Percentiles rank a stretch among this genome's conserved stretches.
Evolutionary conservation across 2,113 vertebrate genomes (phyloP).

Genomic region (Pedionomus torquatus): DNA sequence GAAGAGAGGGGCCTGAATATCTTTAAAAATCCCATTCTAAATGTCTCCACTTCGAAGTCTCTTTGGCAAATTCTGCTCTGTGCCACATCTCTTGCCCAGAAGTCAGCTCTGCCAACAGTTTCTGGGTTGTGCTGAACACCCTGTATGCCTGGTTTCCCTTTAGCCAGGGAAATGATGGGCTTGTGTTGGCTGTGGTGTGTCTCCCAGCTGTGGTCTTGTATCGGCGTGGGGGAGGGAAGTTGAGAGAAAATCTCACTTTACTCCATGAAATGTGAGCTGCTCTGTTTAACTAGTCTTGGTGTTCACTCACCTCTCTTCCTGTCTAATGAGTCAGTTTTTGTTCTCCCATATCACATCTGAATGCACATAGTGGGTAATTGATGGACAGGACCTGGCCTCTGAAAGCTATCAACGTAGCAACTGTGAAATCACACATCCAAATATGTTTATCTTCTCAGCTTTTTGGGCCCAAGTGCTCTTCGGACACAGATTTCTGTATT

Average conservation of each 20-base stretch:
- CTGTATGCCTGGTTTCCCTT: fast-evolving
- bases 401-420: conserved; percentile 39
- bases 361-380: conserved; percentile 57
- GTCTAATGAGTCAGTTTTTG: conserved; percentile 48
- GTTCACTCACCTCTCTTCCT: conserved; percentile 42
- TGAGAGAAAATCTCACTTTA: not conserved
- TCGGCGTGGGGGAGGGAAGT: fast-evolving
- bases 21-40: conserved; percentile 15
- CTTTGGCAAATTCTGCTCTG: not conserved
- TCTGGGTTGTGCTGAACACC: fast-evolving
- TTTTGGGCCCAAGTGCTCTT: not conserved
- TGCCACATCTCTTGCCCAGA: not conserved
- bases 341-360: conserved; percentile 49
- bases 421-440: conserved; percentile 70
- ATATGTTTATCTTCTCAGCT: conserved; percentile 57
- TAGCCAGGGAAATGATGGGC: not conserved
- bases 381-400: conserved; percentile 57
- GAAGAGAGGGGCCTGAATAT: conserved; percentile 13
- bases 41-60: not conserved
- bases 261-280: not conserved
- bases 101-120: fast-evolving
- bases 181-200: not conserved
- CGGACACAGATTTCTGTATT: not conserved
- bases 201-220: not conserved
- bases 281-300: conserved; percentile 26